Percentiles rank a stretch among this genome's conserved stretches.
Conservation (phyloP, 2,797 vertebrate genomes). For the Tapirus indicus region DNA sequence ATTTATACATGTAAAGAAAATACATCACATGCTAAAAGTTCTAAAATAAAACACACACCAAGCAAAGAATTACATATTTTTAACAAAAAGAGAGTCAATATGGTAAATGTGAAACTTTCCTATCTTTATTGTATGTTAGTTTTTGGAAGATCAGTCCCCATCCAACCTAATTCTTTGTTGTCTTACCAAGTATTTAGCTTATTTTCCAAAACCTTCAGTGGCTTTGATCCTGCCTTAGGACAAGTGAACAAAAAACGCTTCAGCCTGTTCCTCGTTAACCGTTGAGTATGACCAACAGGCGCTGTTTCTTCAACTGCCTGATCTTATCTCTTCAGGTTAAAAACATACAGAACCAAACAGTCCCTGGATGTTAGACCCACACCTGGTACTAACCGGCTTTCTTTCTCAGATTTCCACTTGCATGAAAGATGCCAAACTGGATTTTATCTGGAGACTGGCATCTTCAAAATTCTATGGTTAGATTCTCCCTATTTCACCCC, state of each 20-base stretch:
- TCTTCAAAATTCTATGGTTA: background rate
- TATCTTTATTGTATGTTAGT: background rate
- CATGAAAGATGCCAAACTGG: background rate
- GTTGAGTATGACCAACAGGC: background rate
- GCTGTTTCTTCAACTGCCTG: background rate
- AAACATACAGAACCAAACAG: background rate
- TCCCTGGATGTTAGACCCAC: background rate
- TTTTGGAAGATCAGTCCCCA: background rate
- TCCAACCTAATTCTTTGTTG: background rate
- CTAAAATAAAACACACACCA: background rate
- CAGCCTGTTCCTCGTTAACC: background rate
- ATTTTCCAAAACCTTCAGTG: background rate
- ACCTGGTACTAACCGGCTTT: background rate
- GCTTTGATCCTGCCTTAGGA: background rate
- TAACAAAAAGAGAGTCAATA: background rate
- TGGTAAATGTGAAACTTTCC: background rate
- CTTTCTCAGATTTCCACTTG: background rate
- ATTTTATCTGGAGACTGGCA: background rate
- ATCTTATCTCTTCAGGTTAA: background rate
- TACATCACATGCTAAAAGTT: background rate
- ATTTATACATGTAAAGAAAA: background rate
- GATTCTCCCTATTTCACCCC: background rate
- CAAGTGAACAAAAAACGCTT: background rate
- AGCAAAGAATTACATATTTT: background rate
- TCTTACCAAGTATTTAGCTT: background rate